A percentile compares a stretch with the other conserved stretches of the same genome.
Conservation (phyloP, 1,140 invertebrate species). For the Orchestia grillus region DNA sequence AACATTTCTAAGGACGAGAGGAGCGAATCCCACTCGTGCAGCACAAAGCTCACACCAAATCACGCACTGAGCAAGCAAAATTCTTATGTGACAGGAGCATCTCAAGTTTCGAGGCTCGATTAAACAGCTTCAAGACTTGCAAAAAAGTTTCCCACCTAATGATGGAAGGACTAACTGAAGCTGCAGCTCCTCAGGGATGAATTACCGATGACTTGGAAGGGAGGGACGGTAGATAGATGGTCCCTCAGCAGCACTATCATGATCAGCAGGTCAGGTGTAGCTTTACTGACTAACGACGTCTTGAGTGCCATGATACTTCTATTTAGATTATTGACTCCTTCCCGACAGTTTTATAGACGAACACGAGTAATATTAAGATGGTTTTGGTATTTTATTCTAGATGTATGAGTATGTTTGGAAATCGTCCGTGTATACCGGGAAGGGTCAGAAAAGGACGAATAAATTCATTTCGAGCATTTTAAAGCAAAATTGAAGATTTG, state of each 20-base stretch:
- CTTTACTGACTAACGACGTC: too few relatives aligned
- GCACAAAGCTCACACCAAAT: background rate
- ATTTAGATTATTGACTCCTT: too few relatives aligned
- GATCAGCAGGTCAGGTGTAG: background rate
- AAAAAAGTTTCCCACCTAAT: background rate
- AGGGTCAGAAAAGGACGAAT: too few relatives aligned
- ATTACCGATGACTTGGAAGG: background rate
- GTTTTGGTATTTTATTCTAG: too few relatives aligned
- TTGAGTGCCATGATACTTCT: too few relatives aligned
- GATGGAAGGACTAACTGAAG: background rate
- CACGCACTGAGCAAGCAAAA: background rate
- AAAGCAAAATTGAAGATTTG: too few relatives aligned
- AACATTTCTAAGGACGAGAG: background rate
- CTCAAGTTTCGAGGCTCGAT: background rate
- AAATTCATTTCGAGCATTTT: too few relatives aligned
- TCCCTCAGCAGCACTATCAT: background rate
- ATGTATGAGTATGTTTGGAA: too few relatives aligned
- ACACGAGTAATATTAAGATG: too few relatives aligned
- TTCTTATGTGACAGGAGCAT: background rate
- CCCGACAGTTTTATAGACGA: too few relatives aligned
- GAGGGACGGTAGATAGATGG: background rate
- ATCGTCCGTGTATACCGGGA: too few relatives aligned
- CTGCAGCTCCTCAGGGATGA: background rate
- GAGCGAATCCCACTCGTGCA: background rate
- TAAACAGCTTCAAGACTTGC: background rate